These are phyloP conservation scores for Asarcornis scutulata DNA, from an alignment of 2,113 vertebrate species.

Conservation along the genomic window DNA sequence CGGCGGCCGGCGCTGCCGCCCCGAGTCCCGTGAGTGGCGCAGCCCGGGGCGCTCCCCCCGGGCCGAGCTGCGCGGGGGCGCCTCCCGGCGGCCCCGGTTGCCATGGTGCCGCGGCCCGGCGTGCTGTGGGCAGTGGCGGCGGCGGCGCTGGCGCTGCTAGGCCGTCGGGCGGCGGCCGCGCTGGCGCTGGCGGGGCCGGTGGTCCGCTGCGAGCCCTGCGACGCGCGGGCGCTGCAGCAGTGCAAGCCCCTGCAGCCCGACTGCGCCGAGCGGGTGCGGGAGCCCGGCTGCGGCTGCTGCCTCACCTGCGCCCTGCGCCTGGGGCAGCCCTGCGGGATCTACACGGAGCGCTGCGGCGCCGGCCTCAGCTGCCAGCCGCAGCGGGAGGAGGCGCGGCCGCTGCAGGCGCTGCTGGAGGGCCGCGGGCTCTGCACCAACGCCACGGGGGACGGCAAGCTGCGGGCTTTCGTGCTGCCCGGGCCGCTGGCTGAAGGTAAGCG, in stretches of 20 bases:
- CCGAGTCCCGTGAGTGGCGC: neutral
- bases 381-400: conserved; percentile 81
- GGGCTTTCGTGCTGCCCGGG: conserved; percentile 57
- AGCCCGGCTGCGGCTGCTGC: conserved; percentile 94
- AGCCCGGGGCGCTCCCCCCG: neutral
- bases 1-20: neutral
- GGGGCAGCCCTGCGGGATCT: conserved; percentile 88
- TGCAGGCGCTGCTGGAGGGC: conserved; percentile 90
- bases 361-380: conserved; percentile 84
- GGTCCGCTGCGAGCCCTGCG: conserved; percentile 90
- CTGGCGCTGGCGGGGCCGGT: conserved; percentile 83
- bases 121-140: conserved; percentile 79
- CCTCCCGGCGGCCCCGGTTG: conserved; percentile 31
- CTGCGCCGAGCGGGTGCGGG: conserved; percentile 86
- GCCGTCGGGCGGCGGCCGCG: too few species aligned
- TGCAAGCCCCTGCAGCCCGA: conserved; percentile 83
- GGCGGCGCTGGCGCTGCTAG: neutral
- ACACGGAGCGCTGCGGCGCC: conserved; percentile 88
- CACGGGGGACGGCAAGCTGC: conserved; percentile 46
- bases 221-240: conserved; percentile 80
- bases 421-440: conserved; percentile 85
- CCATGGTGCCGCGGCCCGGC: conserved; percentile 80
- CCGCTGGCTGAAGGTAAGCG: conserved; percentile 80
- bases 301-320: conserved; percentile 85
- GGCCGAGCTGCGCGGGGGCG: neutral